These are phyloP conservation scores for Callospermophilus lateralis DNA, from an alignment of 2,113 vertebrate genomes.

Conservation along the genomic window DNA sequence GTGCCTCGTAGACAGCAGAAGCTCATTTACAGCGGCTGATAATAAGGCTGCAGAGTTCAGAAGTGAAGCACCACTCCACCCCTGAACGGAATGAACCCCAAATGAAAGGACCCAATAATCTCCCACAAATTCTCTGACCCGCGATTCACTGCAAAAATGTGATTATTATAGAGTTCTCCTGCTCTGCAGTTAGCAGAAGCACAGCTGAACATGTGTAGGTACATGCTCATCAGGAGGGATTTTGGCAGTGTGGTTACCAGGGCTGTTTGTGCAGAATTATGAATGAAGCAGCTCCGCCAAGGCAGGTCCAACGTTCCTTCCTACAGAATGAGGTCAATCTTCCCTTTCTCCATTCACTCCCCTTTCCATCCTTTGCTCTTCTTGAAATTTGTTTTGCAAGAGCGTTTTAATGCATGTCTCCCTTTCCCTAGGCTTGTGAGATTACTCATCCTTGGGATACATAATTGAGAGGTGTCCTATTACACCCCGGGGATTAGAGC, in stretches of 20 bases:
- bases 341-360: constrained; percentile 58
- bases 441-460: constrained; percentile 65
- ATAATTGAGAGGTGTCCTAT: constrained; percentile 72
- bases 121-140: background rate
- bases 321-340: constrained; percentile 12
- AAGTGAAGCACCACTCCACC: background rate
- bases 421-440: constrained; percentile 63
- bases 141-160: background rate
- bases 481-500: constrained; percentile 63
- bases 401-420: constrained; percentile 75
- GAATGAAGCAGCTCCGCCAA: constrained; percentile 36
- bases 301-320: background rate
- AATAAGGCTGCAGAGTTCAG: background rate
- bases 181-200: constrained; percentile 41
- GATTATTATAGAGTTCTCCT: constrained; percentile 36
- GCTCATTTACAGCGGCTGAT: background rate
- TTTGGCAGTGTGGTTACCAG: background rate
- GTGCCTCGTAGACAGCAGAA: background rate
- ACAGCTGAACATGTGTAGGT: constrained; percentile 16
- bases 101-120: constrained; percentile 45
- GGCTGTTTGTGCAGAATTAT: background rate
- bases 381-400: constrained; percentile 69
- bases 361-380: constrained; percentile 54
- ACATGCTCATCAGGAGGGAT: background rate
- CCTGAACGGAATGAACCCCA: background rate